phyloP scores from a whole-genome alignment of 2,888 invertebrate species.

The Diarsia mendica region DNA sequence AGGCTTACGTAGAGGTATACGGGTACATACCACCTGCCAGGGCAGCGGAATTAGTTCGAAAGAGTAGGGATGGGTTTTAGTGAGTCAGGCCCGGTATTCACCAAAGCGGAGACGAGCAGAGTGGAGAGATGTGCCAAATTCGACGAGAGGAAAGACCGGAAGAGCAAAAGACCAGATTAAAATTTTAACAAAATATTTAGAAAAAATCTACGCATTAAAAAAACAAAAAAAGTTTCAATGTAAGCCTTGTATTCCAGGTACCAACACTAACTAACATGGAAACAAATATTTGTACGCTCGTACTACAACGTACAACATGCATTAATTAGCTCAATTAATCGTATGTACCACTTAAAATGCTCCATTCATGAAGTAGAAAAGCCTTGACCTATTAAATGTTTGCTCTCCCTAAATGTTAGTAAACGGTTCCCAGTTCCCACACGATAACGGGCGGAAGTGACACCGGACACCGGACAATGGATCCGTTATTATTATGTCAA shows the following conservation, averaged over 20 bases:
- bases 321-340: constrained; percentile 79
- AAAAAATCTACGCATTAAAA: no score
- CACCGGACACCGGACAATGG: constrained; percentile 85
- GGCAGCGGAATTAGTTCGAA: no score
- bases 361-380: constrained; percentile 77
- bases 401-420: constrained; percentile 80
- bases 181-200: no score
- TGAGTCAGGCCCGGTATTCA: no score
- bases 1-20: no score
- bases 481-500: constrained; percentile 83
- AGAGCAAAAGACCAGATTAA: no score
- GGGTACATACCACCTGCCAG: no score
- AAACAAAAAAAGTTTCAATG: background rate
- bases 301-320: constrained; percentile 50
- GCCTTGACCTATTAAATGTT: constrained; percentile 87
- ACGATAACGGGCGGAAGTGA: constrained; percentile 83
- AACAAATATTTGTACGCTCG: constrained; percentile 52
- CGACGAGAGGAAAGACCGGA: no score
- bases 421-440: constrained; percentile 84
- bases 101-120: no score
- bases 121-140: no score
- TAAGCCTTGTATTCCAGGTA: constrained; percentile 38
- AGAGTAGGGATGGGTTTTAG: no score
- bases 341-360: constrained; percentile 68
- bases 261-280: constrained; percentile 22